A percentile compares a stretch with the other conserved stretches of the same genome.
These are phyloP conservation scores for Drosophila paulistorum DNA, from an alignment of 1,140 invertebrate genomes.

Conservation along the genomic window DNA sequence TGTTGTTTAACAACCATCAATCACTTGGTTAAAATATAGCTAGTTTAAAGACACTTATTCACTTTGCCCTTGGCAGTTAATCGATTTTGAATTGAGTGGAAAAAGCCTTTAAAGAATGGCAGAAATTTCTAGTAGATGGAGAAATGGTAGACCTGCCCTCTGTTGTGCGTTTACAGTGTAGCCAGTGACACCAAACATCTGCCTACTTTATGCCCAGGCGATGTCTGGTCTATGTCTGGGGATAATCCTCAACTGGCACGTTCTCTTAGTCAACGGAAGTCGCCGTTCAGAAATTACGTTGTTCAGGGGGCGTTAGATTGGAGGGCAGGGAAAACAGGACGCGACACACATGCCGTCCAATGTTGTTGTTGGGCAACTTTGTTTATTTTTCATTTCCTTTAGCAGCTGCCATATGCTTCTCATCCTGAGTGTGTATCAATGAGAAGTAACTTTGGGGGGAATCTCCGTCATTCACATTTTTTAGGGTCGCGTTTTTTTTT, in stretches of 20 bases:
- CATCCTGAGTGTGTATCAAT: slow-evolving; percentile 53
- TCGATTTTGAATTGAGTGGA: slow-evolving; percentile 26
- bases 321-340: background rate
- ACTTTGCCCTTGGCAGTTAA: slow-evolving; percentile 43
- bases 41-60: slow-evolving; percentile 43
- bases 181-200: slow-evolving; percentile 61
- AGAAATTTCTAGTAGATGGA: background rate
- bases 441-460: slow-evolving; percentile 43
- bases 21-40: slow-evolving; percentile 22
- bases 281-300: slow-evolving; percentile 61
- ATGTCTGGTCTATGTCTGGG: slow-evolving; percentile 46
- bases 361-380: slow-evolving; percentile 34
- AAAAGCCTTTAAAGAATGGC: slow-evolving; percentile 6
- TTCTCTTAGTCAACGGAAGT: slow-evolving; percentile 56
- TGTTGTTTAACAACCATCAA: slow-evolving; percentile 6
- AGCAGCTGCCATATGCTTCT: slow-evolving; percentile 64
- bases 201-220: slow-evolving; percentile 20
- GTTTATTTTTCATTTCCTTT: slow-evolving; percentile 79
- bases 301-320: slow-evolving; percentile 17
- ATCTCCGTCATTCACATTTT: slow-evolving; percentile 20
- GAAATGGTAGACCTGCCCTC: slow-evolving; percentile 4
- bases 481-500: slow-evolving; percentile 51
- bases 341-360: slow-evolving; percentile 34
- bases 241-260: slow-evolving; percentile 73
- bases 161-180: slow-evolving; percentile 59